Base-by-base conservation (phyloP, 23 tunicate genomes). In the Styela plicata region DNA sequence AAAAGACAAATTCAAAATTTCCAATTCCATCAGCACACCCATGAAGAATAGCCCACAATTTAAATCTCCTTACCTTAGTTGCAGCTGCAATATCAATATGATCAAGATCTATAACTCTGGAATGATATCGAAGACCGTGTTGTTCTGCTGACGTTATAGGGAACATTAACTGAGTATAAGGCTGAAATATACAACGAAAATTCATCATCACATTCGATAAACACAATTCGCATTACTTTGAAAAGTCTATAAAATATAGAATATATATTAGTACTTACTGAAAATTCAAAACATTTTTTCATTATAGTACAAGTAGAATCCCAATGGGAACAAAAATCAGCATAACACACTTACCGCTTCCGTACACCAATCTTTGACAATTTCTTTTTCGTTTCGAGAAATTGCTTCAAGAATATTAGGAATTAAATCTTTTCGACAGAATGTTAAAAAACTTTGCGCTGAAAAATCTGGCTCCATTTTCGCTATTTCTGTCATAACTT, bases 301-400 rank as follows among this genome's bases (percentile, higher is more conserved):
- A n/a, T n/a, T n/a, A n/a, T n/a, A n/a, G n/a, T n/a, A n/a, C n/a
- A n/a, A n/a, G n/a, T n/a, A n/a, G n/a, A n/a, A n/a, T n/a, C n/a
- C n/a, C n/a, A n/a, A n/a, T n/a, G n/a, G n/a, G n/a, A n/a, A n/a
- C n/a, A n/a, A n/a, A n/a, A n/a, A n/a, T n/a, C n/a, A n/a, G n/a
- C n/a, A n/a, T n/a, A n/a, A n/a, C n/a, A n/a, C n/a, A 71, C 90
- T 71, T 70, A 91, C 97, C 18, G 91, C 97, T 84, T 92, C 97
- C 24, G 88, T 76, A 67, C 97, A 92, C 97, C 97, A 92, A 36
- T 92, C 97, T 74, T 87, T 84, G 24, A 92, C 83, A 22, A 92
- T 87, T 74, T 87, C 88, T 28, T 92, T 90, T 24, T 92, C 80
- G 22, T 81, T 82, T 53, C 80, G 87, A 24, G 87, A 74, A 31